Conservation (phyloP, 2,113 vertebrate genomes). For the Probosciger aterrimus region DNA sequence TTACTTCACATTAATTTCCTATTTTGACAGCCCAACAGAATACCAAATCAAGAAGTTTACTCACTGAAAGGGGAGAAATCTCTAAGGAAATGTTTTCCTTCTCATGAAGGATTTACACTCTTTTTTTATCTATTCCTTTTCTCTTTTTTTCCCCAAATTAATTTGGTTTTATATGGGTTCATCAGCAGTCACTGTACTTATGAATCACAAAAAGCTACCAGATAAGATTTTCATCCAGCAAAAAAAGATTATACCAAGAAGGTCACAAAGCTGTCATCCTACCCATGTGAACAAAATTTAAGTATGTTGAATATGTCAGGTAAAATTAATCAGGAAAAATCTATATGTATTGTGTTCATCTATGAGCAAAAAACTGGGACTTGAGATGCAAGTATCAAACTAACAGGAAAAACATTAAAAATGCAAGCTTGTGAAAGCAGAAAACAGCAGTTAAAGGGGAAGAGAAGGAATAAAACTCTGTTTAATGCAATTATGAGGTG, state of each 20-base stretch:
- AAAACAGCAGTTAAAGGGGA: not conserved
- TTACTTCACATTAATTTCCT: not conserved
- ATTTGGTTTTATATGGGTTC: not conserved
- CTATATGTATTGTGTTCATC: not conserved
- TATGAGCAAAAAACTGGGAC: not conserved
- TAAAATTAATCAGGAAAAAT: not conserved
- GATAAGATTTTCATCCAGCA: not conserved
- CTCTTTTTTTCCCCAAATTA: not conserved
- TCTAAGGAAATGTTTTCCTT: not conserved
- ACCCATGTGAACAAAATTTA: not conserved
- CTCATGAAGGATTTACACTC: rapidly evolving
- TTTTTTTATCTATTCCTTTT: not conserved
- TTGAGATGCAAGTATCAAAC: not conserved
- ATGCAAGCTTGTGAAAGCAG: not conserved
- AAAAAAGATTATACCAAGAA: not conserved
- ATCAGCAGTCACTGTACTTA: not conserved
- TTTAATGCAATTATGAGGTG: not conserved
- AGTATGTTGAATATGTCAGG: not conserved
- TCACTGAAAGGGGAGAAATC: not conserved
- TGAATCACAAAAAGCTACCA: not conserved
- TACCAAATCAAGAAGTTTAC: not conserved
- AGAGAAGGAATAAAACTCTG: not conserved
- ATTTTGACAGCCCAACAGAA: not conserved
- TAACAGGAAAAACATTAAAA: not conserved
- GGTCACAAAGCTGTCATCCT: not conserved